A percentile compares a stretch with the other conserved stretches of the same genome.
phyloP scores from a whole-genome alignment of 2,113 vertebrate genomes.

The Craseonycteris thonglongyai region DNA sequence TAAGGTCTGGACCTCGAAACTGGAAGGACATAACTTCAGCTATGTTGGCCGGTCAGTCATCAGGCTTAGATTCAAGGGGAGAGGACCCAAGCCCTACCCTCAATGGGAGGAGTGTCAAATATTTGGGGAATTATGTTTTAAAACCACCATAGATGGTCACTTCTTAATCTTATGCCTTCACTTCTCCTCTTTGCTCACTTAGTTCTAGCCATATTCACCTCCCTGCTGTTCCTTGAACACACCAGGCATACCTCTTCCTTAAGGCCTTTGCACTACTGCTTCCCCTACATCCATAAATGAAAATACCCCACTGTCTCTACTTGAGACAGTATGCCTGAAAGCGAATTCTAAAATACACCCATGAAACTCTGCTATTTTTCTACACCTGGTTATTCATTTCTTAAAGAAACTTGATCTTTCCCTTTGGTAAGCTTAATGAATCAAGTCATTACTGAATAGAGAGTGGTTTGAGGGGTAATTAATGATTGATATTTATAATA shows the following conservation, averaged over 20 bases:
- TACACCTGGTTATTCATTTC: not conserved
- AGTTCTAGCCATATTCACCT: not conserved
- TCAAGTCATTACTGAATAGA: slow-evolving; percentile 19
- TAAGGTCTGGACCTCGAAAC: not conserved
- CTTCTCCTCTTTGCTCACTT: not conserved
- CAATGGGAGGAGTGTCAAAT: not conserved
- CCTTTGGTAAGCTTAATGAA: slow-evolving; percentile 11
- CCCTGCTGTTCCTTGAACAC: not conserved
- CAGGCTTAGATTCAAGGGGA: not conserved
- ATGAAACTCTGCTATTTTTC: not conserved
- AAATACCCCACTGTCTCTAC: not conserved
- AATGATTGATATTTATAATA: slow-evolving; percentile 27
- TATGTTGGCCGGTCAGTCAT: not conserved
- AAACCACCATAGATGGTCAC: not conserved
- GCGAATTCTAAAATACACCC: not conserved
- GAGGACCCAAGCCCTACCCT: not conserved
- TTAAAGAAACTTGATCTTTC: not conserved
- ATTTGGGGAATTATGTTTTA: not conserved
- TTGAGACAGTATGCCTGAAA: not conserved
- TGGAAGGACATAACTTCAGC: not conserved
- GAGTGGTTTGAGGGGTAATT: not conserved
- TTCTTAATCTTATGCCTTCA: not conserved
- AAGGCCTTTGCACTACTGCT: not conserved
- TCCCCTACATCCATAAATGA: not conserved
- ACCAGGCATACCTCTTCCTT: not conserved